Base-by-base conservation (phyloP, 2,797 vertebrate genomes). In the Cirrhinus molitorella region DNA sequence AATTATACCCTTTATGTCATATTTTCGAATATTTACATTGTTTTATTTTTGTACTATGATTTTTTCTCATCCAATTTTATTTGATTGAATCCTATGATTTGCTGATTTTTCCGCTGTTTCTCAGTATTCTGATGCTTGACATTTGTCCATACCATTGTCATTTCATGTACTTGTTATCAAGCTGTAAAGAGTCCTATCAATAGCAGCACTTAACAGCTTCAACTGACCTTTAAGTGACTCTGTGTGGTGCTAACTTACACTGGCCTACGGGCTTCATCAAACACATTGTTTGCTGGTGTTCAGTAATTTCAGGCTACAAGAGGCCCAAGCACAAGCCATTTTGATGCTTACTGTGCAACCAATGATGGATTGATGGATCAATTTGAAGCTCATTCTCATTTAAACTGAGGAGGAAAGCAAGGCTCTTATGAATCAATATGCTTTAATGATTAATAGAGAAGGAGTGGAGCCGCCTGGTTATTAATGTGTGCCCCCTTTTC, bases 381-480 rank as follows among this genome's bases (percentile, higher is more conserved):
- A 85, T 91, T 87, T 85, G 74, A 45, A 71, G 55, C 66, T 88
- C 85, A 87, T 90, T 90, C 88, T 90, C 85, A 88, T 88, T 90
- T 90, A 86, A 89, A 88, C 87, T 85, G 71, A 83, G 88, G 86
- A 83, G 87, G 83, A 83, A 87, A 87, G 87, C 78, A 82, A 16
- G 12, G 71, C 84, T 89, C 85, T 88, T 89, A 82, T 89, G 86
- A 92, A 91, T 93, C 85, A 21, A 93, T 93, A 81, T 71, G 70
- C 89, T 91, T 91, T 90, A 91, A 92, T 90, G 88, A 90, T 86
- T 87, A 80, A 87, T 83, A 71, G 83, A 63, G 78, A 76, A 68
- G 82, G 76, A 75, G 70, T 80, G 59, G 70, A 81, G 88, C 83
- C 87, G 88, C 73, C 72, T 83, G 63, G 80, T 88, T 91, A 87